phyloP scores from a whole-genome alignment of 2,888 invertebrate genomes.

The Aproaerema taeniolella region DNA sequence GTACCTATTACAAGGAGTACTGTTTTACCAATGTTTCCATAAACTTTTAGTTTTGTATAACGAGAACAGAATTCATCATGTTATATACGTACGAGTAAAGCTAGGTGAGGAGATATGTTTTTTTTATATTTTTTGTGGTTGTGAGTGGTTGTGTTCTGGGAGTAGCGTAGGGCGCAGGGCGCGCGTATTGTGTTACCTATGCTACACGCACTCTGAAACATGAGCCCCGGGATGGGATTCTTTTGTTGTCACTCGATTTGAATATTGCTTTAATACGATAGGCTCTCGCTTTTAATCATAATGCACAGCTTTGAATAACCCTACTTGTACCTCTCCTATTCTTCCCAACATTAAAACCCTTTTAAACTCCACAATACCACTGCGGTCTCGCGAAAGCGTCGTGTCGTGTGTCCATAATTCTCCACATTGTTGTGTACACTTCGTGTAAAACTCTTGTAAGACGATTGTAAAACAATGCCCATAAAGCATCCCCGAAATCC shows the following conservation, averaged over 20 bases:
- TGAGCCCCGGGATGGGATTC: constrained; percentile 60
- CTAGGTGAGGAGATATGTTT: background rate
- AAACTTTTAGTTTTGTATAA: too few species aligned
- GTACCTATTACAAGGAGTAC: too few species aligned
- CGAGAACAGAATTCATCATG: too few species aligned
- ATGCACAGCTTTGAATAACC: constrained; percentile 21
- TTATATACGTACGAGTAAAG: too few species aligned
- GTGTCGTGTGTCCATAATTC: constrained; percentile 32
- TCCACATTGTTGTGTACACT: constrained; percentile 34
- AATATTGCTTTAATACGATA: constrained; percentile 67
- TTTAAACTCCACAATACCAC: constrained; percentile 6
- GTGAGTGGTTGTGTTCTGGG: constrained; percentile 21
- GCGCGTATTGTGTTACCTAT: constrained; percentile 64
- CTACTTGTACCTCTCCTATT: constrained; percentile 13
- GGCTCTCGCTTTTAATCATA: constrained; percentile 47
- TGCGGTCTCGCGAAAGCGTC: constrained; percentile 23
- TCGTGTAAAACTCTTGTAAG: constrained; percentile 43
- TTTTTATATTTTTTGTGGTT: constrained; percentile 10
- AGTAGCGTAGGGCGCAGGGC: constrained; percentile 35
- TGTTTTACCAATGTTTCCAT: too few species aligned
- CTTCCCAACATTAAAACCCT: constrained; percentile 18
- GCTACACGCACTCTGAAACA: constrained; percentile 64
- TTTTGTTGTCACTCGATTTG: constrained; percentile 67
- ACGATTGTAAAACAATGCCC: constrained; percentile 55
- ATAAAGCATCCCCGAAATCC: constrained; percentile 47